Evolutionary conservation across 2,888 invertebrate species (phyloP).

Genomic region (Diadegma fenestrale): DNA sequence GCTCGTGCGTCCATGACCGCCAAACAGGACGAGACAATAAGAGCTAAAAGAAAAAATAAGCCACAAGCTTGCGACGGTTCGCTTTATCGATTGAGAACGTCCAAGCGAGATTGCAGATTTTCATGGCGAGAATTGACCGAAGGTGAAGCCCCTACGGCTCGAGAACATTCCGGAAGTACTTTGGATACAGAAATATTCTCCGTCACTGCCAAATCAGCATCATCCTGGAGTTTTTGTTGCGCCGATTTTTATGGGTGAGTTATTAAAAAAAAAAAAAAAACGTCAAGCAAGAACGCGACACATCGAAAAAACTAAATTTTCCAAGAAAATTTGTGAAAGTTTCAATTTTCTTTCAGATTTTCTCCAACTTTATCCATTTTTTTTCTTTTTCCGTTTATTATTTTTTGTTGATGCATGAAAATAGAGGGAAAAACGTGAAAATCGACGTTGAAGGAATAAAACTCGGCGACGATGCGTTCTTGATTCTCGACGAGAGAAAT

Average conservation of each 20-base stretch:
- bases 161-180: conserved; percentile 70
- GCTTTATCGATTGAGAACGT: conserved; percentile 72
- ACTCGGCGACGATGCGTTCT: conserved; percentile 85
- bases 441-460: conserved; percentile 80
- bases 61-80: conserved; percentile 74
- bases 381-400: background rate
- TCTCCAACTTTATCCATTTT: background rate
- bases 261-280: conserved; percentile 14
- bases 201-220: conserved; percentile 81
- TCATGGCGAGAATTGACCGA: conserved; percentile 75
- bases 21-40: conserved; percentile 79
- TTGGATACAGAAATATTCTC: conserved; percentile 77
- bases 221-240: conserved; percentile 81
- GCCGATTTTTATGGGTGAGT: conserved; percentile 79
- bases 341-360: conserved; percentile 1
- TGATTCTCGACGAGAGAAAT: conserved; percentile 85
- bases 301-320: background rate
- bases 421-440: conserved; percentile 51
- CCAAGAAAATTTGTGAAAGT: background rate
- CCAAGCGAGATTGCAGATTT: conserved; percentile 71
- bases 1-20: conserved; percentile 71
- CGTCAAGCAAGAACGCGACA: background rate
- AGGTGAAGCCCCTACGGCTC: conserved; percentile 70
- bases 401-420: conserved; percentile 4
- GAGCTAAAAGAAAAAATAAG: conserved; percentile 75